These are phyloP conservation scores for Maniola hyperantus DNA, from an alignment of 2,888 invertebrate species.

Conservation along the genomic window DNA sequence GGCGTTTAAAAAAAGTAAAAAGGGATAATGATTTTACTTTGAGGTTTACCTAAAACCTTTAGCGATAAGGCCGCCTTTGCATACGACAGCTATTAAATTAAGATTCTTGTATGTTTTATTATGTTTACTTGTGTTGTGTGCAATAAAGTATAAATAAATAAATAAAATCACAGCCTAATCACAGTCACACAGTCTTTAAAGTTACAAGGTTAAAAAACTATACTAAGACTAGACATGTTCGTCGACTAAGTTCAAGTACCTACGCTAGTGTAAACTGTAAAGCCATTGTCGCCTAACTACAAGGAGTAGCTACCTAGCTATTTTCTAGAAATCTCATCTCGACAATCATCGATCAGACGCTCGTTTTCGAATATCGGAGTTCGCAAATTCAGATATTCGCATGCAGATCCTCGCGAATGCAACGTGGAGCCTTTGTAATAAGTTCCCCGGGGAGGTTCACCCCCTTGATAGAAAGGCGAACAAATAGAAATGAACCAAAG, in stretches of 20 bases:
- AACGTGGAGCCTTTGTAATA: slow-evolving; percentile 42
- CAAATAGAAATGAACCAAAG: slow-evolving; percentile 33
- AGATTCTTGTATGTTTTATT: too few relatives aligned
- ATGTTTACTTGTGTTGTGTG: too few relatives aligned
- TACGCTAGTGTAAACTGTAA: slow-evolving; percentile 11
- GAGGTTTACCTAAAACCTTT: too few relatives aligned
- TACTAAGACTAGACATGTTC: too few relatives aligned
- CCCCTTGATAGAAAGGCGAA: slow-evolving; percentile 28
- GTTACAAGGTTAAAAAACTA: too few relatives aligned
- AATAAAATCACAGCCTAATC: too few relatives aligned
- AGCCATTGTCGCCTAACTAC: slow-evolving; percentile 19
- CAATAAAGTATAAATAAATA: too few relatives aligned
- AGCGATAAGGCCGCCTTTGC: too few relatives aligned
- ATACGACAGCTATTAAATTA: too few relatives aligned
- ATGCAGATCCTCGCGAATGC: slow-evolving; percentile 61
- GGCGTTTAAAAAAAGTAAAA: too few relatives aligned
- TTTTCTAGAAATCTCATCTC: slow-evolving; percentile 34
- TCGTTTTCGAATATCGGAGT: slow-evolving; percentile 61
- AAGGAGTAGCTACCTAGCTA: slow-evolving; percentile 5
- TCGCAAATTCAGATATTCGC: slow-evolving; percentile 71
- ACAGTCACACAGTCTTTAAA: too few relatives aligned
- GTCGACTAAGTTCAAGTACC: not conserved
- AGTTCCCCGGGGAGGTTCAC: slow-evolving; percentile 35
- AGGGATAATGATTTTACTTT: too few relatives aligned
- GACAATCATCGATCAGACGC: slow-evolving; percentile 34